Evolutionary conservation across 2,888 invertebrate species (phyloP).

Genomic region (Platypus cylindrus): DNA sequence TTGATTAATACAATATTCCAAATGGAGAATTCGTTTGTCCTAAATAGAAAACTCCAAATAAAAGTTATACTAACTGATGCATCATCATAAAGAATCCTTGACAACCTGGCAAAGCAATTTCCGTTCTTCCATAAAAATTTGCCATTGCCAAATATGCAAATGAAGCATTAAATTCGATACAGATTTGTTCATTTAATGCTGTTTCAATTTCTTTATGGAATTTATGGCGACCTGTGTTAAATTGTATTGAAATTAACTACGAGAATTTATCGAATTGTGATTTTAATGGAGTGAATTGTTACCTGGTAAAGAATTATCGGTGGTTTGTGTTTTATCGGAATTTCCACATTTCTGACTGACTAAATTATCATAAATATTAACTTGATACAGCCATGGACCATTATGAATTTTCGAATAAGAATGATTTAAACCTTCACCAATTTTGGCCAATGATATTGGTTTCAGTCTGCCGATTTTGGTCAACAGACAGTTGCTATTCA

Average conservation of each 20-base stretch:
- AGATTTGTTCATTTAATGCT: slow-evolving; percentile 43
- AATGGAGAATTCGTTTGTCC: no score
- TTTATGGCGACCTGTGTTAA: slow-evolving; percentile 23
- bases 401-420: no score
- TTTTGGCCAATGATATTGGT: no score
- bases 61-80: slow-evolving; percentile 29
- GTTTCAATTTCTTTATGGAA: slow-evolving; percentile 38
- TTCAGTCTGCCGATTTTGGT: no score
- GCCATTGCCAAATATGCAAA: slow-evolving; percentile 49
- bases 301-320: background rate
- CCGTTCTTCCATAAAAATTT: slow-evolving; percentile 28
- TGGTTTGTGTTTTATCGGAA: background rate
- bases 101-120: slow-evolving; percentile 35
- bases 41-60: no score
- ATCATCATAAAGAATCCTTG: slow-evolving; percentile 37
- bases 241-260: no score
- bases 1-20: no score
- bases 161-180: slow-evolving; percentile 45
- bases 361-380: slow-evolving; percentile 12
- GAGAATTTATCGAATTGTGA: no score
- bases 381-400: slow-evolving; percentile 8
- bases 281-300: no score
- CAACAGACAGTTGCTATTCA: no score
- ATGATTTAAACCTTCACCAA: no score
- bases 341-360: slow-evolving; percentile 10